Base-by-base conservation (phyloP, 1,140 invertebrate species). In the Eriosoma lanigerum region DNA sequence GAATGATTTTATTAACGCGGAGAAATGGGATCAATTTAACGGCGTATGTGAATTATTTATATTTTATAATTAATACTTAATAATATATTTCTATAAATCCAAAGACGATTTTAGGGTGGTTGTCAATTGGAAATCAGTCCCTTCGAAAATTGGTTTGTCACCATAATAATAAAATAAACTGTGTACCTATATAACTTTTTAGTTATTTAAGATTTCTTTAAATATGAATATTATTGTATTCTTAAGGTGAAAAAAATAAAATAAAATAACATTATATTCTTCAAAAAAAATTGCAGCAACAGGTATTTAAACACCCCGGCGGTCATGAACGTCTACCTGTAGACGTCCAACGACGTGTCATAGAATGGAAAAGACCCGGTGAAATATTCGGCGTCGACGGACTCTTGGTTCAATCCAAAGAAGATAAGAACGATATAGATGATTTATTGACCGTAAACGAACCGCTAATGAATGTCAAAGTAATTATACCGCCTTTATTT, bases 391-490 rank as follows among this genome's bases (percentile, higher is more conserved):
- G 75, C 21, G n/a, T 17, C 21, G 44, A 62, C 17, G 56, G 19
- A 44, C 38, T 78, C 13, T 21, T 17, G 8, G 56, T 78, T n/a
- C 75, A 26, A 6, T 0, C 56, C 10, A 44, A 48, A 26, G 75
- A 19, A 17, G 24, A 78, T 19, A 12, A 5, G 19, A 60, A 48
- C 17, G 56, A 78, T 21, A 24, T 78, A 4, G 17, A 24, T 17
- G 15, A 48, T 26, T 26, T 78, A n/a, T 19, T 78, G 75, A n/a
- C 56, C 38, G 17, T 13, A 1, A 78, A 78, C 17, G 52, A 62
- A 48, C 4, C 38, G 6, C 50, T 78, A 19, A 78, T 78, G 75
- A n/a, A 78, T n/a, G 44, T 78, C 24, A 26, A 78, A 48, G 75
- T 78, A 78, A 62, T 60, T 3, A 19, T 15, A n/a, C 15, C 46